Percentiles rank a stretch among this genome's conserved stretches.
Evolutionary conservation across 2,797 vertebrate genomes (phyloP).

Genomic region (Pteronotus mesoamericanus): DNA sequence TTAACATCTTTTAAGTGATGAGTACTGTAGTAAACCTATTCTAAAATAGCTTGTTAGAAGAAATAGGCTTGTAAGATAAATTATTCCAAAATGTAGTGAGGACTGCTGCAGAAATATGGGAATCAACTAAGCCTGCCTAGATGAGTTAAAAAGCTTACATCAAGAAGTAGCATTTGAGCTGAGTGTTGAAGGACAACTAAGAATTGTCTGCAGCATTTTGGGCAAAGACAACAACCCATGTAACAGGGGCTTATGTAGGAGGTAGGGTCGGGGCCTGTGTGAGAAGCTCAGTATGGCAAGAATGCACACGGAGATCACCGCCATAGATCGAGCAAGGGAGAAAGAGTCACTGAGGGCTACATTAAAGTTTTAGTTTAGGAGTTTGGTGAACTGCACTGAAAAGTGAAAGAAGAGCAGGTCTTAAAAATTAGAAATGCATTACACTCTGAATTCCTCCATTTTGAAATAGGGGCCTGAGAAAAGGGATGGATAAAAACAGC

Average conservation of each 20-base stretch:
- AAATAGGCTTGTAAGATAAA: background rate
- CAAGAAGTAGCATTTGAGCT: background rate
- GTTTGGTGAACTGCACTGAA: background rate
- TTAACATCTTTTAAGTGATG: background rate
- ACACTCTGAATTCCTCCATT: background rate
- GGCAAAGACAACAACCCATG: background rate
- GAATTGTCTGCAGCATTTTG: background rate
- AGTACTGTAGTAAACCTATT: background rate
- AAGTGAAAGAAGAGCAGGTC: background rate
- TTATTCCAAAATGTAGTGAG: background rate
- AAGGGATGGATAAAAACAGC: background rate
- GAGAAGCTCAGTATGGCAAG: background rate
- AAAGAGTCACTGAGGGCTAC: background rate
- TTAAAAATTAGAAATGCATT: background rate
- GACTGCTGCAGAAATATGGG: background rate
- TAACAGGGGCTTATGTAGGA: background rate
- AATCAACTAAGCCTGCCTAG: background rate
- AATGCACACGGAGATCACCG: background rate
- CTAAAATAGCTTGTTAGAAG: background rate
- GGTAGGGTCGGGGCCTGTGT: rapidly evolving
- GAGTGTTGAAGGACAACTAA: background rate
- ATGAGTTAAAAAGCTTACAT: background rate
- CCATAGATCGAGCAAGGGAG: background rate
- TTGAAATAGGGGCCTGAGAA: background rate
- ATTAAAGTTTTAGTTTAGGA: background rate